Base-by-base conservation (phyloP, 2,113 vertebrate species). In the Epinephelus cyanopodus region DNA sequence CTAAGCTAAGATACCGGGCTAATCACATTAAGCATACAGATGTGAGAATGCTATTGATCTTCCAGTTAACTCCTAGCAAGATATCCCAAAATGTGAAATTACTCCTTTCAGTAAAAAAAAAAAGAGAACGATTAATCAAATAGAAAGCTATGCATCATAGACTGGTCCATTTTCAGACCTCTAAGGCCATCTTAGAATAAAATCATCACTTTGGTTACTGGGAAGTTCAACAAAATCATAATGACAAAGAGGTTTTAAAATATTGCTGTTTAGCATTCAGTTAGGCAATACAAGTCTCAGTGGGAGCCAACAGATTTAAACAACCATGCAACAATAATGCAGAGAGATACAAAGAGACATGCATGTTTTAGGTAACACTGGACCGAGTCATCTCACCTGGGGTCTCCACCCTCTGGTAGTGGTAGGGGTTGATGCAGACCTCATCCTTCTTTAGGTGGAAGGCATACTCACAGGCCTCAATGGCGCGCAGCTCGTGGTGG, bases 391-490 rank as follows among this genome's bases (percentile, higher is more conserved):
- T 42, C 93, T 93, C 95, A 99, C 98, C 98, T 97, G 98, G 98
- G 25, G 98, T 99, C 94, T 99, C 98, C 94, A 99, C 98, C 95
- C 98, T 97, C 95, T 99, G 98, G 94, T 99, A 99, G 95, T 99
- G 98, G 95, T 99, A 99, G 64, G 98, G 98, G 91, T 99, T 99
- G 94, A 99, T 97, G 94, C 98, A 99, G 52, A 99, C 98, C 95
- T 99, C 98, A 87, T 99, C 98, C 96, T 99, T 99, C 95, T 99
- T 99, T 95, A 99, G 97, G 92, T 98, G 98, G 96, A 99, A 99
- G 94, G 98, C 97, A 92, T 98, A 99, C 96, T 99, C 98, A 90
- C 98, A 99, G 93, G 98, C 97, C 94, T 99, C 98, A 61, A 99
- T 97, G 68, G 98, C 98, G 27, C 98, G 98, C 87, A 99, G 96